Evolutionary conservation across 1,140 invertebrate species (phyloP).

Genomic region (Lepidotrigona ventralis): DNA sequence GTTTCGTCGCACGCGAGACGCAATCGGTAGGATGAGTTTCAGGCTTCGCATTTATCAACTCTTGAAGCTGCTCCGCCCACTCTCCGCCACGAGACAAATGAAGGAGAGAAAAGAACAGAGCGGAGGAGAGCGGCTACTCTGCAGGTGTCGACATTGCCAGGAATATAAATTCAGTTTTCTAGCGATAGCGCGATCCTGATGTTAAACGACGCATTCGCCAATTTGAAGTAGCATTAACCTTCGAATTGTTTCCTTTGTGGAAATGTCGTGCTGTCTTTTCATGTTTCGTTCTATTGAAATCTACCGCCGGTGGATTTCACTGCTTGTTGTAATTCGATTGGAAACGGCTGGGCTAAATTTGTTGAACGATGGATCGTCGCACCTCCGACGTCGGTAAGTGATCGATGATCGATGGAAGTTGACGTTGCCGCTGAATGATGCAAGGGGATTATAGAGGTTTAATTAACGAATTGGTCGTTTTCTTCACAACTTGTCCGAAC

Average conservation of each 20-base stretch:
- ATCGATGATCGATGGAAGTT: background rate
- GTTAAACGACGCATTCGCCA: constrained; percentile 61
- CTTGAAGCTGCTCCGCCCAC: constrained; percentile 30
- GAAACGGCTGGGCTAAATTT: background rate
- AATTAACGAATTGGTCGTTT: too few relatives aligned
- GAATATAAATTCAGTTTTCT: constrained; percentile 64
- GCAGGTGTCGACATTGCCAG: constrained; percentile 19
- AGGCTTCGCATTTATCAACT: constrained; percentile 70
- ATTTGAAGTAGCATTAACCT: constrained; percentile 50
- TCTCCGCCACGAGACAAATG: constrained; percentile 60
- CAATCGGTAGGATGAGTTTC: constrained; percentile 70
- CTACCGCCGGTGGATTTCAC: background rate
- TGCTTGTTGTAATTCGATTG: background rate
- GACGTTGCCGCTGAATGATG: too few relatives aligned
- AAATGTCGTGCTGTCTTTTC: constrained; percentile 16
- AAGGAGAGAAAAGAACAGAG: constrained; percentile 47
- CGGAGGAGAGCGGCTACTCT: background rate
- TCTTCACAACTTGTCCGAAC: too few relatives aligned
- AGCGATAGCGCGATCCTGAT: constrained; percentile 31
- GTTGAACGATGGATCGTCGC: background rate
- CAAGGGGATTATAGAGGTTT: background rate
- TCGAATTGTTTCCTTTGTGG: constrained; percentile 54
- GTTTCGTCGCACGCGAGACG: constrained; percentile 60
- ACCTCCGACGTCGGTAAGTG: background rate
- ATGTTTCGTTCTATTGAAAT: constrained; percentile 19